Conservation (phyloP, 2,113 vertebrate species). For the Lasiurus borealis region DNA sequence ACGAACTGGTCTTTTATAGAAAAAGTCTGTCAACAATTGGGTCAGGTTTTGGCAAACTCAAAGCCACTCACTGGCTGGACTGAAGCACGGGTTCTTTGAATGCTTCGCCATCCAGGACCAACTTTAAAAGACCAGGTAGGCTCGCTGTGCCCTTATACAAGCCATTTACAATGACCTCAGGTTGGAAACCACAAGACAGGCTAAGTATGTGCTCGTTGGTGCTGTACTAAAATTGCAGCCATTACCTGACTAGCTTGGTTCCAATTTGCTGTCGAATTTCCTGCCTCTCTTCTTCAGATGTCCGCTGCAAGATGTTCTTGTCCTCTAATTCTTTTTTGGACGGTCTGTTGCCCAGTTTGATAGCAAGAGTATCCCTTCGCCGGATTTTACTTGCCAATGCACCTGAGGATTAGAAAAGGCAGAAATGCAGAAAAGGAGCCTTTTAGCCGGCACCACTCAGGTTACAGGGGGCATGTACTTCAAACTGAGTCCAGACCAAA, state of each 20-base stretch:
- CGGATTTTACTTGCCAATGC: conserved; percentile 96
- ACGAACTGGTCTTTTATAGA: not conserved
- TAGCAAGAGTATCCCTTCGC: conserved; percentile 97
- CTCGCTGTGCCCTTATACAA: not conserved
- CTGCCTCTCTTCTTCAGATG: conserved; percentile 95
- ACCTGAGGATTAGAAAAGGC: conserved; percentile 84
- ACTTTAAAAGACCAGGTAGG: not conserved
- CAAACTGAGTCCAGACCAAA: conserved; percentile 65
- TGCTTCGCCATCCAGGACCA: not conserved
- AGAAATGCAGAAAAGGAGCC: conserved; percentile 56
- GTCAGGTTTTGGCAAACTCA: not conserved
- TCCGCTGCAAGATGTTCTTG: conserved; percentile 97
- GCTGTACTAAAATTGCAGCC: not conserved
- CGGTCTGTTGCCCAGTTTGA: conserved; percentile 98
- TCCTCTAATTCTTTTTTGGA: conserved; percentile 97
- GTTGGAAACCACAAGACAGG: not conserved
- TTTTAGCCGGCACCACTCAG: conserved; percentile 65
- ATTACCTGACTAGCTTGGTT: conserved; percentile 96
- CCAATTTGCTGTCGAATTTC: conserved; percentile 97
- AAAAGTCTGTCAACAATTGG: not conserved
- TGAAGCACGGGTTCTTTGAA: not conserved
- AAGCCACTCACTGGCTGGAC: conserved; percentile 2
- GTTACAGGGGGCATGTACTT: conserved; percentile 66
- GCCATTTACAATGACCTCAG: not conserved
- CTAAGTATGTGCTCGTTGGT: not conserved